Evolutionary conservation across 2,797 vertebrate species (phyloP).

Genomic region (Threskiornis aethiopicus): DNA sequence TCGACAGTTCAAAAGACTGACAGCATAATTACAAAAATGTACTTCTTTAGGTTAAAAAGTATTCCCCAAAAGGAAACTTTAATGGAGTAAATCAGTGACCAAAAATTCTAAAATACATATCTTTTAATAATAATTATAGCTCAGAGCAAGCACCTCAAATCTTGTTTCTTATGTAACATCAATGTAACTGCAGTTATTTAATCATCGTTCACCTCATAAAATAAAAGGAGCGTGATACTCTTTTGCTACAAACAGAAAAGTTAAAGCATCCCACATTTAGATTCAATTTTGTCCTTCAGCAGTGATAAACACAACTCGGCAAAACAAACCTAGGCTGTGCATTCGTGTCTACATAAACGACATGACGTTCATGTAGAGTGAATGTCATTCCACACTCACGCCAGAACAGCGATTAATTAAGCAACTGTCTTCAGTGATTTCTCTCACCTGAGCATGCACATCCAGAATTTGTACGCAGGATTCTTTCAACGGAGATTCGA

Average conservation of each 20-base stretch:
- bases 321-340: not conserved
- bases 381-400: not conserved
- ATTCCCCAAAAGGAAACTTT: not conserved
- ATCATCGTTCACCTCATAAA: not conserved
- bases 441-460: not conserved
- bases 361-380: not conserved
- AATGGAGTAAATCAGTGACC: not conserved
- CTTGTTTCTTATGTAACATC: constrained; percentile 1
- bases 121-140: not conserved
- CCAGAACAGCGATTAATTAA: constrained; percentile 26
- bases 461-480: not conserved
- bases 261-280: not conserved
- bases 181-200: not conserved
- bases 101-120: not conserved
- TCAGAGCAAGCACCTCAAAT: not conserved
- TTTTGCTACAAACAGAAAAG: not conserved
- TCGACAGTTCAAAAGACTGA: not conserved
- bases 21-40: not conserved
- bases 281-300: not conserved
- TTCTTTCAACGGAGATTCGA: not conserved
- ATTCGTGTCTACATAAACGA: not conserved
- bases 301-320: not conserved
- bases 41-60: not conserved
- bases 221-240: not conserved
- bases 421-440: not conserved